Evolutionary conservation across 2,797 vertebrate species (phyloP), one percentile per base, ranked within the genome.

Genomic region (Glyptemys insculpta): DNA sequence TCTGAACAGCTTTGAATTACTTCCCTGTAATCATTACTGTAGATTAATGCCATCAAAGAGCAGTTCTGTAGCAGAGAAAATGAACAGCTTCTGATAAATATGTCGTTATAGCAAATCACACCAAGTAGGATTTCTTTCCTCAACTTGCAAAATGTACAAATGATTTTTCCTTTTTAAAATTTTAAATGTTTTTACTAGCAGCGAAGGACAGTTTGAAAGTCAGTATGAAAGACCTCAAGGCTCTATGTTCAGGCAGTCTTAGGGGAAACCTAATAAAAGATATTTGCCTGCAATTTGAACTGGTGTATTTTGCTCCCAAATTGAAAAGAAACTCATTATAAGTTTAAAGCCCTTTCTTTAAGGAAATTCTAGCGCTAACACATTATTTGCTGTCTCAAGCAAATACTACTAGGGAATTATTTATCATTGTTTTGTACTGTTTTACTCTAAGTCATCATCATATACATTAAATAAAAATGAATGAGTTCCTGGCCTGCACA

Each of bases 1-100:
- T 96, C 57, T 96, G 94, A 96, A 92, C 81, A 95, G 92, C 68
- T 94, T 92, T 97, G 91, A 96, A 94, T 97, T 96, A 96, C 95
- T 96, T 97, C 94, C 79, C 80, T 96, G 80, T 88, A 97, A 97
- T 98, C 94, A 97, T 97, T 98, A 97, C 95, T 97, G 90, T 92
- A 97, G 97, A 96, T 97, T 98, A 98, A 96, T 97, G 95, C 74
- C 93, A 97, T 97, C 96, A 96, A 97, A 98, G 91, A 98, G 78
- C 83, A 92, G 95, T 98, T 97, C 93, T 97, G 65, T 86, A 93
- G 95, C 94, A 97, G 95, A 98, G 92, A 97, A 97, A 95, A 91
- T 92, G 95, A 98, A 85, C 78, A 94, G 85, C 84, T 97, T 97
- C 92, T 97, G 96, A 96, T 97, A 98, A 98, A 98, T 97, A 96